Evolutionary conservation across 2,888 invertebrate genomes (phyloP).

Genomic region (Lordiphosa fenestrarum): DNA sequence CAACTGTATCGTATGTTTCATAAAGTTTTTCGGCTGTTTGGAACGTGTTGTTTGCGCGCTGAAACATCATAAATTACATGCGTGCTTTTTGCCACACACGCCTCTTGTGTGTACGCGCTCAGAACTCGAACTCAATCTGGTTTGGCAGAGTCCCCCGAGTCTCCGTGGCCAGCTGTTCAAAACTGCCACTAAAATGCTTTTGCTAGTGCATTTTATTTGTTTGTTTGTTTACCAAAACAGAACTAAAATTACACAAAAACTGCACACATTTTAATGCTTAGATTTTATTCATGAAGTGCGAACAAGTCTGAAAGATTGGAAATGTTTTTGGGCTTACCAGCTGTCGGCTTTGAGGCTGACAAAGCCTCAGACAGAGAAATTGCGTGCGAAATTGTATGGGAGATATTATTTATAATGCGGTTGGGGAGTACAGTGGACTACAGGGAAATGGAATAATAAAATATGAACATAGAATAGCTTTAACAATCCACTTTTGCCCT

Average conservation of each 20-base stretch:
- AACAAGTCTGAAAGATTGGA: slow-evolving; percentile 23
- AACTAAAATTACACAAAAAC: slow-evolving; percentile 33
- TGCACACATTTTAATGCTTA: slow-evolving; percentile 44
- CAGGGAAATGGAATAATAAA: no score
- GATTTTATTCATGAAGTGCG: slow-evolving; percentile 61
- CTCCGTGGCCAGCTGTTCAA: slow-evolving; percentile 2
- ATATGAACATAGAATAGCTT: no score
- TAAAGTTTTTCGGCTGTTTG: slow-evolving; percentile 45
- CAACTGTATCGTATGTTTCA: slow-evolving; percentile 44
- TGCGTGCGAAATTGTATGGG: no score
- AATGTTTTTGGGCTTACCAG: slow-evolving; percentile 10
- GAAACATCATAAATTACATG: slow-evolving; percentile 76
- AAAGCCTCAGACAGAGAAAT: no score
- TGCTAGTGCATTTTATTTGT: slow-evolving; percentile 6
- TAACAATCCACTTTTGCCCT: no score
- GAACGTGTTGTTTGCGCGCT: slow-evolving; percentile 74
- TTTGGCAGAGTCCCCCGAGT: slow-evolving; percentile 6
- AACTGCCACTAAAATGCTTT: slow-evolving; percentile 28
- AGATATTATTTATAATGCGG: no score
- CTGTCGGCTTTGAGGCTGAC: background rate
- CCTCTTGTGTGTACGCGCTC: slow-evolving; percentile 66
- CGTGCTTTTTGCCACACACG: slow-evolving; percentile 66
- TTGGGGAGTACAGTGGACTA: no score
- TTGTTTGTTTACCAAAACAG: slow-evolving; percentile 11
- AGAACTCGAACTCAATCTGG: slow-evolving; percentile 58